Percentiles rank a stretch among this genome's conserved stretches.
These are phyloP conservation scores for Mnemiopsis leidyi DNA, from an alignment of 37 sponge, comb jelly and placozoan species.

Conservation along the genomic window DNA sequence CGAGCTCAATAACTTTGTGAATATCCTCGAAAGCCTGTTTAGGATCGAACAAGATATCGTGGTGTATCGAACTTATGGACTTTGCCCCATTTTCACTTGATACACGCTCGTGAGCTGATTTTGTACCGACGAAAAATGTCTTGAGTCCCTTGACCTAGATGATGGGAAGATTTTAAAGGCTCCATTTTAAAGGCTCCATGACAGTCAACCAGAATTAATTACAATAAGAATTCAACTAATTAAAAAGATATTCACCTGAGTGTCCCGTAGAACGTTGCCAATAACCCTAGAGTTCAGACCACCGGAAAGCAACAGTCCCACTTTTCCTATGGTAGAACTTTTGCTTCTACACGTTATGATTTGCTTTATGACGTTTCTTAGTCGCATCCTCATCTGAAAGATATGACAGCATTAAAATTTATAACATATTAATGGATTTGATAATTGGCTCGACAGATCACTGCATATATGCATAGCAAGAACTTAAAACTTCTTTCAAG, in stretches of 20 bases:
- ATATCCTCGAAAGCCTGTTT: neutral
- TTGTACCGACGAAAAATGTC: conserved; percentile 44
- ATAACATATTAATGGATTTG: neutral
- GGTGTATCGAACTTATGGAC: neutral
- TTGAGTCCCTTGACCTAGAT: conserved; percentile 10
- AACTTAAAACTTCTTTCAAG: too few species aligned
- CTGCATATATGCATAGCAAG: too few species aligned
- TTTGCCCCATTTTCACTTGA: conserved; percentile 10
- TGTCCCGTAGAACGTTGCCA: conserved; percentile 22
- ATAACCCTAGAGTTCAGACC: conserved; percentile 49
- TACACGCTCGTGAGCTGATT: conserved; percentile 1
- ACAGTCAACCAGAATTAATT: too few species aligned
- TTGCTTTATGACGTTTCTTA: conserved; percentile 43
- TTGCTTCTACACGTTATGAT: neutral
- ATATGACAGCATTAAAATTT: neutral
- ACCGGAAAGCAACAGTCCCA: conserved; percentile 31
- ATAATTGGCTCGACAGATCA: neutral
- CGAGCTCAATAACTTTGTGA: neutral
- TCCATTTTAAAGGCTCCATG: too few species aligned
- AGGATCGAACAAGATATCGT: conserved; percentile 23
- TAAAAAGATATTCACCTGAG: neutral
- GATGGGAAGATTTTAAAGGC: too few species aligned
- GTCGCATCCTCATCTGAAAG: conserved; percentile 10
- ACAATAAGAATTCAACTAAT: neutral
- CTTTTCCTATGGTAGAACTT: neutral